A percentile compares a stretch with the other conserved stretches of the same genome.
These are phyloP conservation scores for Aptenodytes forsteri DNA, from an alignment of 2,113 vertebrate species.

Conservation along the genomic window DNA sequence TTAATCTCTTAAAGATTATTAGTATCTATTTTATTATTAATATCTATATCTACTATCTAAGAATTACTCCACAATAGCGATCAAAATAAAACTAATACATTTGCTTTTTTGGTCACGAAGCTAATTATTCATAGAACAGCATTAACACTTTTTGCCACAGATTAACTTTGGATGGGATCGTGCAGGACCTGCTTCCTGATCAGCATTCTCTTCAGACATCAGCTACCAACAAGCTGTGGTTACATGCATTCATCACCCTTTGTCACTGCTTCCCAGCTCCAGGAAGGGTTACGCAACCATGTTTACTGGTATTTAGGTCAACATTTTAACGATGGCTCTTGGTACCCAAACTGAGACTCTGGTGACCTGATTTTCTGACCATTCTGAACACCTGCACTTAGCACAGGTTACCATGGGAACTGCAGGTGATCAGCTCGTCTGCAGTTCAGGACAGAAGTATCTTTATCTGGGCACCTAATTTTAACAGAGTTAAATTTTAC, in stretches of 20 bases:
- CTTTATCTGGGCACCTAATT: background rate
- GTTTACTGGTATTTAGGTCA: conserved; percentile 30
- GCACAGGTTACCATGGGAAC: background rate
- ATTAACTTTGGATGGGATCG: background rate
- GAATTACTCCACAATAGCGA: background rate
- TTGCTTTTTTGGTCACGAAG: background rate
- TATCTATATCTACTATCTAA: background rate
- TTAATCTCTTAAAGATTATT: background rate
- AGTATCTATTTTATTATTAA: background rate
- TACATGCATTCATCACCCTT: background rate
- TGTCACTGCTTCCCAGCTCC: background rate
- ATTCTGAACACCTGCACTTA: background rate
- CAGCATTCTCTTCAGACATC: background rate
- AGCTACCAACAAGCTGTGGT: background rate
- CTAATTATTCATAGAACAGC: background rate
- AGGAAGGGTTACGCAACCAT: background rate
- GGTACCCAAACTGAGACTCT: background rate
- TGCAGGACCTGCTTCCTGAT: background rate
- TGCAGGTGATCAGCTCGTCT: background rate
- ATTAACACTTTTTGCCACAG: background rate
- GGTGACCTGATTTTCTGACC: conserved; percentile 2
- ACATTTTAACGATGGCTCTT: background rate
- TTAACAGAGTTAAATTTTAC: background rate
- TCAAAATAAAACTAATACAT: background rate
- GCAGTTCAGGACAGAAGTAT: background rate